Conservation (phyloP, 2,888 invertebrate genomes). For the Onthophagus sagittarius region DNA sequence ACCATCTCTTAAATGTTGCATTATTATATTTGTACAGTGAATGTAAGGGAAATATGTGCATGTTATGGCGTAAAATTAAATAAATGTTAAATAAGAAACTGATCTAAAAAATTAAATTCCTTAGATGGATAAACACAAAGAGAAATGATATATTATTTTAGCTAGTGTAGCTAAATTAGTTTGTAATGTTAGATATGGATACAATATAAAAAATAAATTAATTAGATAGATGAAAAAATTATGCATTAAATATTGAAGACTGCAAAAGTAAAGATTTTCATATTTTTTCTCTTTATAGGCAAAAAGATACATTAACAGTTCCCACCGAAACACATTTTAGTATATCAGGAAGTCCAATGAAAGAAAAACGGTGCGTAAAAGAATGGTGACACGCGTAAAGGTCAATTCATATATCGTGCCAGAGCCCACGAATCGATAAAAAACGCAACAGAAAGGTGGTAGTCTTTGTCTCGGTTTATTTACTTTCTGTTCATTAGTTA, state of each 20-base stretch:
- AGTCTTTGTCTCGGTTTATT: neutral
- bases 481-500: neutral
- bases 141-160: too few species aligned
- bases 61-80: neutral
- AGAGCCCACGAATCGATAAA: neutral
- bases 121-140: too few species aligned
- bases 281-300: slow-evolving; percentile 9
- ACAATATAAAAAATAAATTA: too few species aligned
- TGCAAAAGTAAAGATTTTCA: neutral
- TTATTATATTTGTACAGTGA: neutral
- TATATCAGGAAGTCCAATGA: slow-evolving; percentile 4
- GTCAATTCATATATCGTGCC: neutral
- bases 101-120: too few species aligned
- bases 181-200: too few species aligned
- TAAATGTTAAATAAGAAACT: too few species aligned
- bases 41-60: neutral
- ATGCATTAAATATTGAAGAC: neutral
- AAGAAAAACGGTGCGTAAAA: slow-evolving; percentile 11
- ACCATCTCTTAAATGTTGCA: neutral
- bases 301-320: slow-evolving; percentile 9
- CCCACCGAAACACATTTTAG: slow-evolving; percentile 1
- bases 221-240: too few species aligned
- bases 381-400: neutral
- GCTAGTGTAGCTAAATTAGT: too few species aligned
- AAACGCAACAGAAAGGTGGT: neutral